Conservation (phyloP, 2,888 invertebrate species). For the Vanessa cardui region DNA sequence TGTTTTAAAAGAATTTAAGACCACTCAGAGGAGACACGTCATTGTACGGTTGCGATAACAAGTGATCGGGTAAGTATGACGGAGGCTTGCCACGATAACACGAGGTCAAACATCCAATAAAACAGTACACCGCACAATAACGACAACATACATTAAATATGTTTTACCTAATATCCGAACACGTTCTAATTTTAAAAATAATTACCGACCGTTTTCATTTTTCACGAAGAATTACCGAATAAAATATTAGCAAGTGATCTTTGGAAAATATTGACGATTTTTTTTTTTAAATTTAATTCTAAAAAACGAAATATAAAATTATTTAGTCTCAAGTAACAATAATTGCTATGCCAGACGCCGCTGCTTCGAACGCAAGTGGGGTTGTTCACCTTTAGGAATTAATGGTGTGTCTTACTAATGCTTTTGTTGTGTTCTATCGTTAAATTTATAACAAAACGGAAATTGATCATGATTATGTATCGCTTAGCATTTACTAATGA, state of each 20-base stretch:
- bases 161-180: conserved; percentile 50
- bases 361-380: conserved; percentile 60
- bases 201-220: neutral
- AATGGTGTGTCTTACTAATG: conserved; percentile 68
- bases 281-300: neutral
- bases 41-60: conserved; percentile 56
- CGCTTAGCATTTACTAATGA: conserved; percentile 8
- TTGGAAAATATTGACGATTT: too few species aligned
- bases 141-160: conserved; percentile 55
- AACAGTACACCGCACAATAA: conserved; percentile 51
- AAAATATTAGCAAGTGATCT: too few species aligned
- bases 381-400: conserved; percentile 75
- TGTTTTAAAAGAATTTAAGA: conserved; percentile 1
- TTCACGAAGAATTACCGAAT: too few species aligned
- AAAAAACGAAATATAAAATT: conserved; percentile 25
- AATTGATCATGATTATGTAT: conserved; percentile 16
- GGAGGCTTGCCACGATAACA: conserved; percentile 76
- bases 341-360: conserved; percentile 77
- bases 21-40: conserved; percentile 6
- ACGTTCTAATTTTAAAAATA: conserved; percentile 14
- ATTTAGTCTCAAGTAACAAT: conserved; percentile 49
- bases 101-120: conserved; percentile 71
- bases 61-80: conserved; percentile 60
- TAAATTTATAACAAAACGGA: conserved; percentile 22
- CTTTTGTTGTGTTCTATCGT: conserved; percentile 38